Conservation (phyloP, 2,113 vertebrate species). For the Neomonachus schauinslandi region DNA sequence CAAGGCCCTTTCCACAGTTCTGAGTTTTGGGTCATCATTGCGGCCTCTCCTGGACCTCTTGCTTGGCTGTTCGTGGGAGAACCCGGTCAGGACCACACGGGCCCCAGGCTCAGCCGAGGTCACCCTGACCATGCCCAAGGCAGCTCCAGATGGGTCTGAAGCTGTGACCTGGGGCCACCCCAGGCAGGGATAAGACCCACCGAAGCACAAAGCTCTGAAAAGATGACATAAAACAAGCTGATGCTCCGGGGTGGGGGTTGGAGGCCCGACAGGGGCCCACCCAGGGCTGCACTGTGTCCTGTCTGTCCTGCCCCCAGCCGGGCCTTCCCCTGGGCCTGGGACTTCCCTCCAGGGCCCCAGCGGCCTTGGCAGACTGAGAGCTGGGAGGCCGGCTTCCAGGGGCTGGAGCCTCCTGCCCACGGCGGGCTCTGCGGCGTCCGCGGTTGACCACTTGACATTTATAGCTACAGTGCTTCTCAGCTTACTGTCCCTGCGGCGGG, state of each 20-base stretch:
- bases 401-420: background rate
- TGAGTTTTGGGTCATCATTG: background rate
- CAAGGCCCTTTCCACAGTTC: background rate
- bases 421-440: slow-evolving; percentile 54
- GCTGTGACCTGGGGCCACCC: background rate
- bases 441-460: slow-evolving; percentile 68
- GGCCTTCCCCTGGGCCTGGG: background rate
- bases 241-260: background rate
- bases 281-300: background rate
- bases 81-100: background rate
- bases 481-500: slow-evolving; percentile 48
- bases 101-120: background rate
- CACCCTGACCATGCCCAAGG: background rate
- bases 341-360: background rate
- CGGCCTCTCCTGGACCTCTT: background rate
- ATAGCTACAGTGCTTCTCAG: slow-evolving; percentile 68
- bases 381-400: background rate
- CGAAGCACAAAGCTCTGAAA: background rate
- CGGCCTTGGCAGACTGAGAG: background rate
- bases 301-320: background rate
- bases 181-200: background rate
- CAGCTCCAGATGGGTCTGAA: background rate
- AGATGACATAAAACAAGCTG: background rate
- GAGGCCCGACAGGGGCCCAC: rapidly evolving
- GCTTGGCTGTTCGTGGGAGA: background rate